Evolutionary conservation across 1,140 invertebrate genomes (phyloP).

Genomic region (Solenopsis fugax): DNA sequence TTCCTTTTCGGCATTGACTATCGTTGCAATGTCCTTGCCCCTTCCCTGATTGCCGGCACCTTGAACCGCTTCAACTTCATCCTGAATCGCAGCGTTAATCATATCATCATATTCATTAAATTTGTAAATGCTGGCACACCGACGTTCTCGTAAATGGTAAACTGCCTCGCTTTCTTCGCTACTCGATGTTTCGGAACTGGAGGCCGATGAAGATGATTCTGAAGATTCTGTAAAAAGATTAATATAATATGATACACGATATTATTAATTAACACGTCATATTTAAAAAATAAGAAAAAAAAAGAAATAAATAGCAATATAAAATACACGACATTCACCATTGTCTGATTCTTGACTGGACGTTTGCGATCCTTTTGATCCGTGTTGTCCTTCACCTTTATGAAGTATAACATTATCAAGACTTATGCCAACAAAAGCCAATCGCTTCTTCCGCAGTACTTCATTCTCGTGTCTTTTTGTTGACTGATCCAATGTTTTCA

Average conservation of each 20-base stretch:
- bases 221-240: slow-evolving; percentile 75
- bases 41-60: slow-evolving; percentile 93
- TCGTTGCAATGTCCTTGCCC: slow-evolving; percentile 96
- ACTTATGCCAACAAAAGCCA: slow-evolving; percentile 93
- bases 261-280: neutral
- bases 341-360: slow-evolving; percentile 81
- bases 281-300: neutral
- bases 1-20: slow-evolving; percentile 93
- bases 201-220: slow-evolving; percentile 76
- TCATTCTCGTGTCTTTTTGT: slow-evolving; percentile 90
- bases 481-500: slow-evolving; percentile 88
- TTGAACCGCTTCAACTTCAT: slow-evolving; percentile 91
- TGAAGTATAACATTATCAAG: slow-evolving; percentile 90
- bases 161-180: slow-evolving; percentile 91
- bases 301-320: slow-evolving; percentile 1
- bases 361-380: slow-evolving; percentile 77
- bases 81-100: slow-evolving; percentile 96
- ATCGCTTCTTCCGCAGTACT: slow-evolving; percentile 90
- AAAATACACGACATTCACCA: slow-evolving; percentile 65
- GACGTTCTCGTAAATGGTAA: slow-evolving; percentile 92
- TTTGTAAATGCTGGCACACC: slow-evolving; percentile 92
- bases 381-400: slow-evolving; percentile 79
- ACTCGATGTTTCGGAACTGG: slow-evolving; percentile 86
- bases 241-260: neutral
- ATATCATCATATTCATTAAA: slow-evolving; percentile 98